These are phyloP conservation scores for Bergia puertoricense DNA, from an alignment of 92 coral and sea anemone species.

Conservation along the genomic window DNA sequence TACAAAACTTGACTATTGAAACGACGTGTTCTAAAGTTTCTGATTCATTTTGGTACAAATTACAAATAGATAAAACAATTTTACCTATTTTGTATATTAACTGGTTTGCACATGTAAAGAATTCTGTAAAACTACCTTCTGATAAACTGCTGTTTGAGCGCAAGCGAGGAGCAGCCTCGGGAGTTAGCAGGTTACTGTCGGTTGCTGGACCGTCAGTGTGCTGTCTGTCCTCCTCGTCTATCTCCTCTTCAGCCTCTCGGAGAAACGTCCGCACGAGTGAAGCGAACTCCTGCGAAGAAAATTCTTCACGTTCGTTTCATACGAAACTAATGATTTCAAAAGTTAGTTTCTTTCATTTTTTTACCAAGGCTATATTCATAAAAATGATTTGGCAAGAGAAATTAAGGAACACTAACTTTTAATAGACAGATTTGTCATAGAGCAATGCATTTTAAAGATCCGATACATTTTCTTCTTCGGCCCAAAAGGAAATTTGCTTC, in stretches of 20 bases:
- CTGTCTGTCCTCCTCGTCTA: conserved; percentile 19
- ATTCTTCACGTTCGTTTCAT: not conserved
- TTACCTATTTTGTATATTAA: not conserved
- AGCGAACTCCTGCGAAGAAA: conserved; percentile 9
- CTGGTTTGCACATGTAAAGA: not conserved
- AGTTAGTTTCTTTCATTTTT: too few relatives aligned
- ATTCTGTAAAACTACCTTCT: not conserved
- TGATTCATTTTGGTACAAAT: not conserved
- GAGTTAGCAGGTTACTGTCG: not conserved
- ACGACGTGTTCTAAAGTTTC: too few relatives aligned
- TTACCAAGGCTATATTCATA: too few relatives aligned
- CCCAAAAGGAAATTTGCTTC: too few relatives aligned
- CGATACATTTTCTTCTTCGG: too few relatives aligned
- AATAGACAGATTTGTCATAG: too few relatives aligned
- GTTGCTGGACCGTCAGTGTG: not conserved
- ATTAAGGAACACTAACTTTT: too few relatives aligned
- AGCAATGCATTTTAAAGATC: too few relatives aligned
- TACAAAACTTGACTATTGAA: too few relatives aligned
- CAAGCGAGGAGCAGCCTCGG: not conserved
- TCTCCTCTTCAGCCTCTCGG: conserved; percentile 25
- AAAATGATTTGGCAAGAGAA: too few relatives aligned
- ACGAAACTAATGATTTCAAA: too few relatives aligned
- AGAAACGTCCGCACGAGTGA: conserved; percentile 26
- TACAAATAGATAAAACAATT: too few relatives aligned
- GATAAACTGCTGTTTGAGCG: not conserved